These are phyloP conservation scores for Calliphora vicina DNA, from an alignment of 1,140 invertebrate species.

Conservation along the genomic window DNA sequence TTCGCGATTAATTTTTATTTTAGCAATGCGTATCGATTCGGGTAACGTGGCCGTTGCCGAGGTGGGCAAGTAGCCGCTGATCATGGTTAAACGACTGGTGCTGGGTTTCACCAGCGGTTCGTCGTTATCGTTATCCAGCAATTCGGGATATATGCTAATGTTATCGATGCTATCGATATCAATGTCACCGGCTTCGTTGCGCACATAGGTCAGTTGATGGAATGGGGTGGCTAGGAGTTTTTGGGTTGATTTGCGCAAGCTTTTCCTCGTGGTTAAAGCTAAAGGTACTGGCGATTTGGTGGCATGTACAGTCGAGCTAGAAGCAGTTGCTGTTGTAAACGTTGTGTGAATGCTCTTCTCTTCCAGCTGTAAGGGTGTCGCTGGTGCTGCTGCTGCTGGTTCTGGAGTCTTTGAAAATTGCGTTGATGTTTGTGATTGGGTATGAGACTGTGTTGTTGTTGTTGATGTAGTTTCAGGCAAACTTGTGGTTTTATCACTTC, in stretches of 20 bases:
- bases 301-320: slow-evolving; percentile 38
- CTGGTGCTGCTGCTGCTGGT: slow-evolving; percentile 35
- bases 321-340: slow-evolving; percentile 39
- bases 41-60: slow-evolving; percentile 53
- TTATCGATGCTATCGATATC: slow-evolving; percentile 60
- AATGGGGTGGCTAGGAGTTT: slow-evolving; percentile 55
- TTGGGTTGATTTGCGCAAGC: slow-evolving; percentile 51
- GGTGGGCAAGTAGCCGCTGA: slow-evolving; percentile 55
- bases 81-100: slow-evolving; percentile 48
- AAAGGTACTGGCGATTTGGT: slow-evolving; percentile 39
- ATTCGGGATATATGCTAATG: slow-evolving; percentile 58
- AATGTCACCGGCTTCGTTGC: slow-evolving; percentile 56
- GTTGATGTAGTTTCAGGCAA: not conserved
- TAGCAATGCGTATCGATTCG: slow-evolving; percentile 56
- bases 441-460: too few relatives aligned
- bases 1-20: slow-evolving; percentile 55
- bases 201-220: slow-evolving; percentile 54
- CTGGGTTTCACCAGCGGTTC: not conserved
- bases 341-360: slow-evolving; percentile 36
- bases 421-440: not conserved
- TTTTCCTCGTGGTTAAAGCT: slow-evolving; percentile 44
- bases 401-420: not conserved
- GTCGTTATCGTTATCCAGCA: slow-evolving; percentile 42
- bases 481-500: slow-evolving; percentile 14
- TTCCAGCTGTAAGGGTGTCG: not conserved